These are phyloP conservation scores for Macrocentrus cingulum DNA, from an alignment of 1,140 invertebrate species.

Conservation along the genomic window DNA sequence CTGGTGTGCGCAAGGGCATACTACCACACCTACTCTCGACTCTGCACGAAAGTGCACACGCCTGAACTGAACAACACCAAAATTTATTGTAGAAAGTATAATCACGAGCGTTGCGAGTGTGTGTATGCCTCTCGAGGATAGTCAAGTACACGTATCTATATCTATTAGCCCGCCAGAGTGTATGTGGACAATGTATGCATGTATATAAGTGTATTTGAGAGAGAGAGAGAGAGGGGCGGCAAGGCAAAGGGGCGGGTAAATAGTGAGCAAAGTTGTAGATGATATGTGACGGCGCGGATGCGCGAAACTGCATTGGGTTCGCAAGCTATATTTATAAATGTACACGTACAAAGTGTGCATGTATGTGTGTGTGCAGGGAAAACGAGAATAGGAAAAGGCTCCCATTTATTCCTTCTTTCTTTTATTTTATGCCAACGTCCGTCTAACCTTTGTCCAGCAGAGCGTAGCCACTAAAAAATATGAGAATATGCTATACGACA, in stretches of 20 bases:
- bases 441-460: too few species aligned
- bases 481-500: too few species aligned
- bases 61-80: constrained; percentile 12
- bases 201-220: constrained; percentile 1
- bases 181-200: too few species aligned
- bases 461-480: too few species aligned
- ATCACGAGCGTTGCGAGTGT: neutral
- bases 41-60: constrained; percentile 11
- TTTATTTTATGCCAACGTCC: too few species aligned
- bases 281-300: constrained; percentile 42
- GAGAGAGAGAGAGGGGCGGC: neutral
- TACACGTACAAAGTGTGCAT: neutral
- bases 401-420: neutral
- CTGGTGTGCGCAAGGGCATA: neutral
- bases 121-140: constrained; percentile 1
- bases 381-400: constrained; percentile 7
- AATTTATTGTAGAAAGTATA: too few species aligned
- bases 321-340: constrained; percentile 12
- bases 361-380: neutral
- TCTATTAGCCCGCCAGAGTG: too few species aligned
- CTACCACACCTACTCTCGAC: neutral
- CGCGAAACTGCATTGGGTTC: constrained; percentile 39
- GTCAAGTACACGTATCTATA: neutral
- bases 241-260: constrained; percentile 28
- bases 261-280: constrained; percentile 41